These are phyloP conservation scores for crab-eating macaque (Macaca fascicularis) DNA, from an alignment of 2,113 vertebrate species.

Conservation along the genomic window DNA sequence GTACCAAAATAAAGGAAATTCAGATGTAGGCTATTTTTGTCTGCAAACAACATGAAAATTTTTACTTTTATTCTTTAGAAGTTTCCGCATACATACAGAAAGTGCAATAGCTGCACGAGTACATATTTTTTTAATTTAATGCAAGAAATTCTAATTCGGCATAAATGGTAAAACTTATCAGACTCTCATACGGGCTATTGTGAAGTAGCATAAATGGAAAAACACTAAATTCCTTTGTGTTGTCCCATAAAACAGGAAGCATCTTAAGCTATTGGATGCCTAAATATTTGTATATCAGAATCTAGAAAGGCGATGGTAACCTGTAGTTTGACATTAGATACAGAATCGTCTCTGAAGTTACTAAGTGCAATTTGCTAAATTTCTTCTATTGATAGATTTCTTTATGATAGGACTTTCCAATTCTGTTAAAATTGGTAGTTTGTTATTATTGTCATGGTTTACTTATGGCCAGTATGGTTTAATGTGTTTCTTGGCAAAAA, in stretches of 20 bases:
- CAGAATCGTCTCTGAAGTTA: not conserved
- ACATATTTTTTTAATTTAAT: slow-evolving; percentile 17
- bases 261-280: not conserved
- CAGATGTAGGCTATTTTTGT: slow-evolving; percentile 21
- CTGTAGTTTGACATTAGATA: not conserved
- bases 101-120: not conserved
- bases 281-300: not conserved
- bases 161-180: slow-evolving; percentile 4
- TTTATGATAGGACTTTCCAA: not conserved
- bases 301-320: not conserved
- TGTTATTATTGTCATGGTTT: not conserved
- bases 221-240: not conserved
- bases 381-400: not conserved
- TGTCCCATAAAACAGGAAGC: not conserved
- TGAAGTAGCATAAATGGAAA: not conserved
- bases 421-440: slow-evolving; percentile 1
- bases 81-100: slow-evolving; percentile 15
- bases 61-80: not conserved
- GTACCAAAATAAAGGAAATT: not conserved
- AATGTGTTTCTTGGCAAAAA: not conserved
- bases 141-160: not conserved
- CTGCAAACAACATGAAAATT: slow-evolving; percentile 11
- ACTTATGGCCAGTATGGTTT: not conserved
- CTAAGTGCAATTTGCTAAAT: not conserved
- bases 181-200: not conserved